phyloP scores from a whole-genome alignment of 35 echinoderm and acorn worm species.

The Apostichopus parvimensis region DNA sequence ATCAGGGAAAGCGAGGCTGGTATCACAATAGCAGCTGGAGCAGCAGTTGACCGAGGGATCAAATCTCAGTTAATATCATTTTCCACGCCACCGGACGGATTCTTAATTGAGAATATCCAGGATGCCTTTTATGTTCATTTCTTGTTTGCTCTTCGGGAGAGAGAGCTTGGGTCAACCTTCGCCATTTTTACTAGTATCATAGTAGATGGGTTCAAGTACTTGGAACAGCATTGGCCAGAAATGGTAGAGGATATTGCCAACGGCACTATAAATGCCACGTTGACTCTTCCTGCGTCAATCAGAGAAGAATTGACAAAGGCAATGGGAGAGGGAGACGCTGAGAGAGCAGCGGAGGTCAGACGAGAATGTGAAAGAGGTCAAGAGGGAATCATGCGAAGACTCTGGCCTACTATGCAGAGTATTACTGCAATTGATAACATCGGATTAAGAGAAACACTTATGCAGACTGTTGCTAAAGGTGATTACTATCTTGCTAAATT shows the following conservation, averaged over 20 bases:
- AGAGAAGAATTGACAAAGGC: neutral
- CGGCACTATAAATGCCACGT: constrained; percentile 39
- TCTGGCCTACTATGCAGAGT: constrained; percentile 50
- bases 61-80: neutral
- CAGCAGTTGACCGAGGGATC: neutral
- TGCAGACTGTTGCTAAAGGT: constrained; percentile 54
- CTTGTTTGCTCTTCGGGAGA: constrained; percentile 4
- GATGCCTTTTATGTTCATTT: neutral
- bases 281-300: constrained; percentile 23
- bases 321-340: constrained; percentile 7
- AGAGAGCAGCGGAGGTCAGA: constrained; percentile 43
- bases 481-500: too few relatives aligned
- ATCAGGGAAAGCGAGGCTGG: neutral
- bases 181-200: neutral
- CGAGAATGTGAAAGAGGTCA: constrained; percentile 64
- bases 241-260: constrained; percentile 52
- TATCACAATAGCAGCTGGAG: neutral
- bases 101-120: neutral
- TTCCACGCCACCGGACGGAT: neutral
- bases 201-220: neutral
- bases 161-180: neutral
- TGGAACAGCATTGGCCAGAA: constrained; percentile 64
- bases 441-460: constrained; percentile 36
- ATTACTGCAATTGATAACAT: neutral
- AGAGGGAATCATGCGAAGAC: constrained; percentile 55